Evolutionary conservation across 2,888 invertebrate species (phyloP), one percentile per base, ranked within the genome.

Genomic region (Ditula angustiorana): DNA sequence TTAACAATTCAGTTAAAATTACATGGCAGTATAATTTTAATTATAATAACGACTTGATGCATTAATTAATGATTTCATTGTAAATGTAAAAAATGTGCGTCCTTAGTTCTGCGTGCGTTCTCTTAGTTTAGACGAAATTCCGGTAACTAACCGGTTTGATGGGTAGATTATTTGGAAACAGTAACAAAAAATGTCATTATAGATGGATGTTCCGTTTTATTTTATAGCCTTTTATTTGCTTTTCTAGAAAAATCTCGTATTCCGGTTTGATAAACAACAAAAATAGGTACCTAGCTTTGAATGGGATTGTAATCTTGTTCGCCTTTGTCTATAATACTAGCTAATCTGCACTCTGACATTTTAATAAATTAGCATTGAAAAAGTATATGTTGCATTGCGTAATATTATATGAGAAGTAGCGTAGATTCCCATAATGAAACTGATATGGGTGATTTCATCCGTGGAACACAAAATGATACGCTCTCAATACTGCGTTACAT

Each of bases 401-500:
- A 23, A 16, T 16, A 26, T 37, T 23, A 55, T 21, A 0, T n/a
- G 41, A 1, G 19, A 10, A 41, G 10, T 53, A 0, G 5, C 26
- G 8, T 8, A 16, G 52, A 24, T 44, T 63, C 50, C 21, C 33
- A 52, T 26, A 5, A 33, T 50, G 26, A 57, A 63, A 19, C 7
- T 21, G 57, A 63, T 57, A 63, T 52, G 13, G 41, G 19, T 23
- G 28, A 24, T 30, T 16, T 33, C 11, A 19, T 5, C 28, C 5
- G 33, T 41, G 26, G 19, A 49, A 35, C 46, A 37, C 49, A 33
- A 35, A 35, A 33, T 21, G 63, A 50, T n/a, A 37, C 21, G 63
- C 52, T 63, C 63, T 44, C 57, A 19, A 58, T 52, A 63, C 23
- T 49, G 16, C 23, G 49, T 56, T 37, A 56, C 35, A 41, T 30